Percentiles rank a stretch among this genome's conserved stretches.
Evolutionary conservation across 2,113 vertebrate genomes (phyloP).

Genomic region (Mesembrinibis cayennensis): DNA sequence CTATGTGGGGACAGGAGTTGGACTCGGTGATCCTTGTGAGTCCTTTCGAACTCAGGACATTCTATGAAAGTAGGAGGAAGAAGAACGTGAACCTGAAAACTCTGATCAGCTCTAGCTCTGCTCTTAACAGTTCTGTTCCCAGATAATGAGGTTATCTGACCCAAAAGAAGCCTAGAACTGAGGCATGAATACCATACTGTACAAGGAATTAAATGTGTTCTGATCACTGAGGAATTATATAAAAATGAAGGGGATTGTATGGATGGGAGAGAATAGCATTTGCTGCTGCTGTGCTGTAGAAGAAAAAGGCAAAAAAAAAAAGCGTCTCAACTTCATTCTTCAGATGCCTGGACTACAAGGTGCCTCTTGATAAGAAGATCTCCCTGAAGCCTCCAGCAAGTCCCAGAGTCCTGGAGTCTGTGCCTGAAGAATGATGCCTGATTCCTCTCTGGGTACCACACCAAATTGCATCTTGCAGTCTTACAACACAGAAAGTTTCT

Average conservation of each 20-base stretch:
- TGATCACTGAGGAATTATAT: not conserved
- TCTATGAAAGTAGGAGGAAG: not conserved
- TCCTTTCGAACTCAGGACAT: too few relatives aligned
- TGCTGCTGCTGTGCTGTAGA: not conserved
- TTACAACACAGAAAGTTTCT: not conserved
- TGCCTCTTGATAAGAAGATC: not conserved
- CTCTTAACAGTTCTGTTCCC: not conserved
- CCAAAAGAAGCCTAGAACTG: not conserved
- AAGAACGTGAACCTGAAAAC: not conserved
- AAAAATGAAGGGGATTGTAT: not conserved
- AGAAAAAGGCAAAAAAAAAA: not conserved
- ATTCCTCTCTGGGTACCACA: not conserved
- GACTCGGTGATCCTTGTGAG: too few relatives aligned
- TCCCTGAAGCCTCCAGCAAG: not conserved
- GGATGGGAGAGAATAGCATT: not conserved
- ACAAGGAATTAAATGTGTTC: not conserved
- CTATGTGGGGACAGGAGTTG: too few relatives aligned
- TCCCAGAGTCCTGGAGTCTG: not conserved
- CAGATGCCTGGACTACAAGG: not conserved
- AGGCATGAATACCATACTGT: not conserved
- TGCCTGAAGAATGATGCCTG: not conserved
- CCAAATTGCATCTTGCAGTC: not conserved
- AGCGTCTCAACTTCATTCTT: not conserved
- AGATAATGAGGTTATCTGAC: not conserved
- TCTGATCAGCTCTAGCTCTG: not conserved